Conservation (phyloP, 2,113 vertebrate species). For the pig (Sus scrofa) region T2T-Sscrofa CM000826.6:63177501-63178000, state of each 20-base stretch:
- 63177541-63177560: background rate
- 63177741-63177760: constrained; percentile 1
- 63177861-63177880: background rate
- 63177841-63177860: background rate
- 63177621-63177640: background rate
- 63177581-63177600: background rate
- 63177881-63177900: background rate
- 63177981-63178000: too few species aligned
- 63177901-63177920: background rate
- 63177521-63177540: background rate
- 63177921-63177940: background rate
- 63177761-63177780: constrained; percentile 10
- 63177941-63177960: background rate
- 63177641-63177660: background rate
- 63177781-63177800: background rate
- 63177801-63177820: background rate
- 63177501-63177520: background rate
- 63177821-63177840: constrained; percentile 24
- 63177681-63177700: constrained; percentile 38
- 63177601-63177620: background rate
- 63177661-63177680: background rate
- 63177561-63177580: background rate
- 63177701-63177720: background rate
- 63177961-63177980: too few species aligned
- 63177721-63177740: background rate